Evolutionary conservation across 2,113 vertebrate genomes (phyloP), one percentile per base, ranked within the genome.

Genomic region (Sitta europaea): DNA sequence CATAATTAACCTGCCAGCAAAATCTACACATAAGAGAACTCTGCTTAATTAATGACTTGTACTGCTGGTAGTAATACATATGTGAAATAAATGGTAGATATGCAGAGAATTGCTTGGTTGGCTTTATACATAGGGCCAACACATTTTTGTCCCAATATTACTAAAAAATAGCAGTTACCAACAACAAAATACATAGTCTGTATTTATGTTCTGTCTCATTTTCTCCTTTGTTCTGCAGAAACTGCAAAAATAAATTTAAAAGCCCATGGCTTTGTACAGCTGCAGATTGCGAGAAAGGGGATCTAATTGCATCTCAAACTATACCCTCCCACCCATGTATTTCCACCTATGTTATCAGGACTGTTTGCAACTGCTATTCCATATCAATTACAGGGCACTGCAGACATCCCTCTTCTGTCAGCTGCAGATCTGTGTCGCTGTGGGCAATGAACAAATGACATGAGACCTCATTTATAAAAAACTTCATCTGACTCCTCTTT

Each of bases 1-100:
- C 77, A 73, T 94, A 96, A 96, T 94, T 95, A 96, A 95, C 71
- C 77, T 90, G 77, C 81, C 94, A 89, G 81, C 47, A 82, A 88
- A 92, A 94, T 70, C 71, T 83, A 93, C 36, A 12, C 71, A 22
- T 70, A 95, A 65, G 47, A 96, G 85, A 95, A 83, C 11, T 29
- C 74, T 48, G 42, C 58, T 78, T 93, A 96, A 96, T 90, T 73
- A 96, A 92, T 83, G 78, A 88, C 78, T 55, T 62, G 83, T 45
- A 92, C 40, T 4, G 1, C 42, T 51, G 63, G 33, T 45, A 57
- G 43, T 45, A 84, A 88, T 82, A n/a, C 18, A 14, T 72, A 72
- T 14, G 24, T 55, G 61, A 92, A 77, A 84, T 59, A 72, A 63
- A 87, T 6, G 5, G 51, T 14, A 80, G 63, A 35, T 53, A 91